A percentile compares a stretch with the other conserved stretches of the same genome.
phyloP scores from a whole-genome alignment of 2,888 invertebrate species.

The Conops quadrifasciatus region DNA sequence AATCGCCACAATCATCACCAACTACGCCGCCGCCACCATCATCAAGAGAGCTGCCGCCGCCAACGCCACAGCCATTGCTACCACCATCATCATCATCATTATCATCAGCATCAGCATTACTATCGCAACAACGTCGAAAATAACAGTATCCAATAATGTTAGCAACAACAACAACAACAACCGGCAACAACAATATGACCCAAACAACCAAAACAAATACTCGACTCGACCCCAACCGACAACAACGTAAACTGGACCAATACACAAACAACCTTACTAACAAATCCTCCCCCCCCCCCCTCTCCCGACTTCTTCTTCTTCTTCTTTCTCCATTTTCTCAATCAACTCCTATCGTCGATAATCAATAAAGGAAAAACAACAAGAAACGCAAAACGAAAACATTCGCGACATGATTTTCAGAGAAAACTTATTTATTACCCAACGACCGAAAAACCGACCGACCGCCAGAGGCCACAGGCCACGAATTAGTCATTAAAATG shows the following conservation, averaged over 20 bases:
- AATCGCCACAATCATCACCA: constrained; percentile 27
- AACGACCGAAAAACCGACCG: constrained; percentile 16
- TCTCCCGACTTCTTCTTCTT: neutral
- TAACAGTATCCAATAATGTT: too few species aligned
- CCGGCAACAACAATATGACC: constrained; percentile 8
- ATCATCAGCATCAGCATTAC: neutral
- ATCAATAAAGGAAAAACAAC: constrained; percentile 18
- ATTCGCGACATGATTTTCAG: constrained; percentile 37
- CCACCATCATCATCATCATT: neutral
- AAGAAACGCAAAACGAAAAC: constrained; percentile 28
- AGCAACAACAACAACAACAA: constrained; percentile 16
- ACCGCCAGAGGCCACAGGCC: constrained; percentile 32
- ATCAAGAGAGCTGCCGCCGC: neutral
- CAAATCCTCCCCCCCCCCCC: neutral
- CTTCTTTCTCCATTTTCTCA: constrained; percentile 47
- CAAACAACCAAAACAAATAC: constrained; percentile 17
- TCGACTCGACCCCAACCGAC: neutral
- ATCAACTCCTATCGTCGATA: constrained; percentile 48
- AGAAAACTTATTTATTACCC: constrained; percentile 34
- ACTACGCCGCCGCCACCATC: constrained; percentile 24
- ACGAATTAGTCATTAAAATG: constrained; percentile 35
- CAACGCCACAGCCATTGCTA: neutral
- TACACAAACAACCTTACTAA: neutral
- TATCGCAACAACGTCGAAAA: too few species aligned
- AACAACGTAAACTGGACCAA: constrained; percentile 23